These are phyloP conservation scores for Ceuthmochares aereus DNA, from an alignment of 2,113 vertebrate genomes.

Conservation along the genomic window DNA sequence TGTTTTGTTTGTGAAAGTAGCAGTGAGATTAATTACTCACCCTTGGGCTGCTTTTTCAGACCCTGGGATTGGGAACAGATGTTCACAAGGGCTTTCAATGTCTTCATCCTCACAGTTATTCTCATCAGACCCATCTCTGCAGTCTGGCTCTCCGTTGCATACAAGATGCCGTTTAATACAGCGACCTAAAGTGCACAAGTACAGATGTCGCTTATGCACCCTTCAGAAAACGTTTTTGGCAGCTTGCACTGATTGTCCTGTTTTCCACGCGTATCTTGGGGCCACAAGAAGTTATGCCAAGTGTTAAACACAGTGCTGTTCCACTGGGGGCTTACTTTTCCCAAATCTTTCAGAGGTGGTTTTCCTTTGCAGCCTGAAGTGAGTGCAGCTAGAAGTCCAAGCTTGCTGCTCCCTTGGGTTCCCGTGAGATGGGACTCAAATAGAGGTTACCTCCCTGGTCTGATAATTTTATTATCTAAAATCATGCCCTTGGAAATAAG, in stretches of 20 bases:
- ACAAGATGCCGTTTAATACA: slow-evolving; percentile 85
- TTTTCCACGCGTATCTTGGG: neutral
- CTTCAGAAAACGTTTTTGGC: neutral
- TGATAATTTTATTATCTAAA: neutral
- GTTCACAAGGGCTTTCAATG: slow-evolving; percentile 74
- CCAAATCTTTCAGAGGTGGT: neutral
- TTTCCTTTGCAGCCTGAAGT: neutral
- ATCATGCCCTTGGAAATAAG: neutral
- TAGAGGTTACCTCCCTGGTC: neutral
- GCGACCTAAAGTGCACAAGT: slow-evolving; percentile 78
- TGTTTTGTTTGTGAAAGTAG: neutral
- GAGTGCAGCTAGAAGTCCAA: neutral
- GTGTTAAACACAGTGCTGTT: accelerated
- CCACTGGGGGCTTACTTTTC: neutral
- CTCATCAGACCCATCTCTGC: slow-evolving; percentile 86
- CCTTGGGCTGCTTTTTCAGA: slow-evolving; percentile 78
- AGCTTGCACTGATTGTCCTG: neutral
- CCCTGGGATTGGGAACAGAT: slow-evolving; percentile 83
- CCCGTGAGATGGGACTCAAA: neutral
- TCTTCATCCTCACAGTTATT: slow-evolving; percentile 70
- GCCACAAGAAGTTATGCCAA: neutral
- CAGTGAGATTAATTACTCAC: slow-evolving; percentile 71
- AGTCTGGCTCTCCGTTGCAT: slow-evolving; percentile 90
- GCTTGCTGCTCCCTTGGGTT: neutral
- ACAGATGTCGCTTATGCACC: neutral